A percentile compares a stretch with the other conserved stretches of the same genome.
Evolutionary conservation across 2,113 vertebrate species (phyloP).

Genomic region (Saccopteryx leptura): DNA sequence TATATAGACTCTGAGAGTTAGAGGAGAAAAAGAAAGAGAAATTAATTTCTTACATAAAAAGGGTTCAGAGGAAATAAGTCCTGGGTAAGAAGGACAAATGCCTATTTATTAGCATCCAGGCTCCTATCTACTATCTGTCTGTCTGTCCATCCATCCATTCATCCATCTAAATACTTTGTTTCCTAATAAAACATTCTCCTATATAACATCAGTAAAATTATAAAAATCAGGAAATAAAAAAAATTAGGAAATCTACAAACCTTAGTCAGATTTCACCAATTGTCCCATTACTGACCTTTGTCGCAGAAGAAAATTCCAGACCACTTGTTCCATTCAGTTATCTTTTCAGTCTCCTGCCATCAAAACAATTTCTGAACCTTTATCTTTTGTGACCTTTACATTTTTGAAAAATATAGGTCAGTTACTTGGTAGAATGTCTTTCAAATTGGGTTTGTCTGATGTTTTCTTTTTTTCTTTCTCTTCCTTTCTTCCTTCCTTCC

Average conservation of each 20-base stretch:
- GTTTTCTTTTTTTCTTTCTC: not conserved
- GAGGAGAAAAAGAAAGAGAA: not conserved
- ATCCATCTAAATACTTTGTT: constrained; percentile 5
- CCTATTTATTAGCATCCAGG: not conserved
- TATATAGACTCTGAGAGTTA: not conserved
- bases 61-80: not conserved
- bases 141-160: not conserved
- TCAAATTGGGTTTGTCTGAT: not conserved
- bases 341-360: not conserved
- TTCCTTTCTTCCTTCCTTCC: no score
- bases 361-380: not conserved
- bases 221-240: not conserved
- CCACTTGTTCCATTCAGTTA: not conserved
- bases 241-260: not conserved
- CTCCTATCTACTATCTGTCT: not conserved
- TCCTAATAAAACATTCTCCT: not conserved
- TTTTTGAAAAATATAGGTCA: not conserved
- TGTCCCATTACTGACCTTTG: not conserved
- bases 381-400: not conserved
- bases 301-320: not conserved
- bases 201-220: not conserved
- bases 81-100: not conserved
- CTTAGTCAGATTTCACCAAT: not conserved
- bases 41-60: not conserved
- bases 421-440: not conserved